Evolutionary conservation across 2,888 invertebrate species (phyloP).

Genomic region (Dynastes grantii): DNA sequence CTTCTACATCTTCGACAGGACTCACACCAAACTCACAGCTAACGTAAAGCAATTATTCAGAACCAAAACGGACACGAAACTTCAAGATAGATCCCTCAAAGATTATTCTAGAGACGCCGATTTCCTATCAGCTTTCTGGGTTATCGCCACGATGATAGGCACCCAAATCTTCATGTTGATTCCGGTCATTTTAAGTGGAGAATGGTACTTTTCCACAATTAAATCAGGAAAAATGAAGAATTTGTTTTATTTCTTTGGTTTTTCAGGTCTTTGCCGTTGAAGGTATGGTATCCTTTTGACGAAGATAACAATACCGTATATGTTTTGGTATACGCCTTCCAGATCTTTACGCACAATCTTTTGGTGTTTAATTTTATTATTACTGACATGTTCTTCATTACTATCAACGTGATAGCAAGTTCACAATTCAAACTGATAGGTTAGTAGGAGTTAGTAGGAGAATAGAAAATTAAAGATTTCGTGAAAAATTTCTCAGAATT

Average conservation of each 20-base stretch:
- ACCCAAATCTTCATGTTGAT: constrained; percentile 31
- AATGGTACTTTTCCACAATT: background rate
- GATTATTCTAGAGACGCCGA: constrained; percentile 15
- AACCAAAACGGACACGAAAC: background rate
- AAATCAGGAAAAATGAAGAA: background rate
- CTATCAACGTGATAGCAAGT: constrained; percentile 34
- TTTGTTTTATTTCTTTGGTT: background rate
- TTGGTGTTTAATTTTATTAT: constrained; percentile 52
- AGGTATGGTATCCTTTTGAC: constrained; percentile 44
- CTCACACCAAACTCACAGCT: background rate
- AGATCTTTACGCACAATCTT: constrained; percentile 51
- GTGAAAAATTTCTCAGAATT: too few species aligned
- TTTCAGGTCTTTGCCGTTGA: constrained; percentile 39
- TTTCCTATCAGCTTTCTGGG: constrained; percentile 30
- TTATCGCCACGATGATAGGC: constrained; percentile 29
- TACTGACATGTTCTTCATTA: constrained; percentile 54
- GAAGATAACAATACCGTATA: constrained; percentile 40
- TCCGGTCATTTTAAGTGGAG: constrained; percentile 13
- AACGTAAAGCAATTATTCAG: background rate
- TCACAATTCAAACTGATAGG: constrained; percentile 50
- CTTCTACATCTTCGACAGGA: constrained; percentile 19
- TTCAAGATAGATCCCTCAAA: background rate
- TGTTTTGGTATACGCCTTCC: constrained; percentile 49
- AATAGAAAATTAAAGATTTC: too few species aligned
- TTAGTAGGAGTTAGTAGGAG: background rate